Percentiles rank a stretch among this genome's conserved stretches.
Evolutionary conservation across 2,888 invertebrate species (phyloP).

Genomic region (Theodoxus fluviatilis): DNA sequence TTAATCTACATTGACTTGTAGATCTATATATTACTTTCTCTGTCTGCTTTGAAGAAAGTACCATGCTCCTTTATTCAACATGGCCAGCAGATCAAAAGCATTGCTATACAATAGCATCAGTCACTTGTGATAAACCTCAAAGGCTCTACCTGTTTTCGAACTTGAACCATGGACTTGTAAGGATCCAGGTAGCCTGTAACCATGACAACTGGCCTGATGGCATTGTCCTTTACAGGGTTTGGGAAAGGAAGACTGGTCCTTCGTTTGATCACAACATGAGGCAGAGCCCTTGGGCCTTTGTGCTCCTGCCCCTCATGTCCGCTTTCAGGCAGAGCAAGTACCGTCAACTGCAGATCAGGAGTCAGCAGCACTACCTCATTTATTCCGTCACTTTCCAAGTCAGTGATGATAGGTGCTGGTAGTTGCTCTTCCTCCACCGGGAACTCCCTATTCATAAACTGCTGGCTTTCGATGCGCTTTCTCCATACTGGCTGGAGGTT

Average conservation of each 20-base stretch:
- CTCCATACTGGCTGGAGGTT: slow-evolving; percentile 58
- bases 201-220: slow-evolving; percentile 50
- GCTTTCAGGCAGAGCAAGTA: slow-evolving; percentile 51
- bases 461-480: slow-evolving; percentile 47
- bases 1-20: too few species aligned
- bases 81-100: background rate
- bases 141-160: slow-evolving; percentile 52
- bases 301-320: too few species aligned
- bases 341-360: slow-evolving; percentile 49
- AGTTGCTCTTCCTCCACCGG: slow-evolving; percentile 46
- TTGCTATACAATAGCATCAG: background rate
- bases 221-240: slow-evolving; percentile 33
- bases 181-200: slow-evolving; percentile 54
- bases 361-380: slow-evolving; percentile 59
- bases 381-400: slow-evolving; percentile 59
- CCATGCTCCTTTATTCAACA: background rate
- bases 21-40: background rate
- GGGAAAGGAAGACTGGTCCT: slow-evolving; percentile 41
- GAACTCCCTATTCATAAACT: slow-evolving; percentile 47
- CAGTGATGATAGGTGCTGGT: slow-evolving; percentile 56
- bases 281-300: slow-evolving; percentile 46
- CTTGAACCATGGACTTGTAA: slow-evolving; percentile 52
- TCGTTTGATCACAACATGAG: slow-evolving; percentile 55
- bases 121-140: background rate
- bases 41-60: background rate